Evolutionary conservation across 1,140 invertebrate species (phyloP), one percentile per base, ranked within the genome.

Genomic region (Vollenhovia emeryi): DNA sequence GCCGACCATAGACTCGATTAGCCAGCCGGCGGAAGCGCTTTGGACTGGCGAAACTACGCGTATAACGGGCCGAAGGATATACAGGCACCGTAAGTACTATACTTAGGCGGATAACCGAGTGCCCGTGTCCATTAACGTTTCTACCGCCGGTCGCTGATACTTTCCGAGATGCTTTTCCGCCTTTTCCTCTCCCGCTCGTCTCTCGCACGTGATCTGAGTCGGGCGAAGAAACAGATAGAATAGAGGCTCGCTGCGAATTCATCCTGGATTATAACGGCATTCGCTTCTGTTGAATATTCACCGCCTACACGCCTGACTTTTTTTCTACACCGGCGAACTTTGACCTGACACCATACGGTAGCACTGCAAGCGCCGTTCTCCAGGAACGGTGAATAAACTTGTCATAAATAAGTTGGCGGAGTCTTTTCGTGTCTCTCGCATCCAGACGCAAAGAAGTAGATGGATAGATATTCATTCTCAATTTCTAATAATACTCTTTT

Each of bases 21-120:
- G 75, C 75, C 45, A 68, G 75, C 75, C 78, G 75, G 60, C 75
- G 84, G 84, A 85, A 85, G 75, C 73, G 66, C 74, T 85, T 64
- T 24, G 59, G 62, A 85, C 74, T 27, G 59, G 80, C 68, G 40
- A 59, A 74, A 30, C 57, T 75, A 33, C 43, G 40, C 74, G 24
- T 79, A 84, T 84, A 84, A 84, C 83, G 74, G 83, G 7, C 7
- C 43, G 33, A 84, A 66, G 48, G 74, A 84, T 84, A 84, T 84
- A 84, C 83, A 64, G 83, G 75, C 45, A 66, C 50, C 74, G 18
- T 85, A 80, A 85, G 84, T 69, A 85, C 84, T 85, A 68, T 80
- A 85, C 84, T 85, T 85, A 80, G 40, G 75, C 48, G 75, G 76
- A 79, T 85, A 85, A 79, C 73, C 60, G 84, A 80, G 62, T 59